Conservation (phyloP, 2,797 vertebrate species). For the Lithobates pipiens region DNA sequence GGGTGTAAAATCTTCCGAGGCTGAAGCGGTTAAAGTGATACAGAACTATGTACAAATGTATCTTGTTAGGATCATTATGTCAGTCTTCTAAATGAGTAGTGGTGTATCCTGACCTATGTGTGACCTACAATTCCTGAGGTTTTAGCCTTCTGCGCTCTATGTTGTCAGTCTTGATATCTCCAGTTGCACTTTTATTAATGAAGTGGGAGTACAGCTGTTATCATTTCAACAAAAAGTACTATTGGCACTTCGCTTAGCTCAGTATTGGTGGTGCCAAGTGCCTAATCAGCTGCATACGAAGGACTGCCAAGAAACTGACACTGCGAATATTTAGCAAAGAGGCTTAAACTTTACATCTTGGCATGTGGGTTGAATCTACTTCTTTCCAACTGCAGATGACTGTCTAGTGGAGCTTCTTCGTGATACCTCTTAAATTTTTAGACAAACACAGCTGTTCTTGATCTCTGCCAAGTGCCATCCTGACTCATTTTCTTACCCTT, state of each 20-base stretch:
- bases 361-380: slow-evolving; percentile 38
- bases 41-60: neutral
- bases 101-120: neutral
- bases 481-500: neutral
- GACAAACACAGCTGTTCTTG: neutral
- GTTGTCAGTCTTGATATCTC: slow-evolving; percentile 26
- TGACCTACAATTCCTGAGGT: neutral
- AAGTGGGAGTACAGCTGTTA: slow-evolving; percentile 46
- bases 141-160: neutral
- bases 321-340: slow-evolving; percentile 45
- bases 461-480: neutral
- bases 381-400: slow-evolving; percentile 19
- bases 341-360: slow-evolving; percentile 48
- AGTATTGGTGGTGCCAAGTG: slow-evolving; percentile 47
- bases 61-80: neutral
- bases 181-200: slow-evolving; percentile 38
- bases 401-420: neutral
- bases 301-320: slow-evolving; percentile 54
- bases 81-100: neutral
- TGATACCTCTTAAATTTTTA: neutral
- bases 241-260: slow-evolving; percentile 40
- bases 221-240: slow-evolving; percentile 34
- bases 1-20: too few relatives aligned
- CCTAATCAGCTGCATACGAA: slow-evolving; percentile 39
- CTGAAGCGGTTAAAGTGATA: neutral